A percentile compares a stretch with the other conserved stretches of the same genome.
Evolutionary conservation across 2,888 invertebrate species (phyloP).

Genomic region (Pyralis farinalis): DNA sequence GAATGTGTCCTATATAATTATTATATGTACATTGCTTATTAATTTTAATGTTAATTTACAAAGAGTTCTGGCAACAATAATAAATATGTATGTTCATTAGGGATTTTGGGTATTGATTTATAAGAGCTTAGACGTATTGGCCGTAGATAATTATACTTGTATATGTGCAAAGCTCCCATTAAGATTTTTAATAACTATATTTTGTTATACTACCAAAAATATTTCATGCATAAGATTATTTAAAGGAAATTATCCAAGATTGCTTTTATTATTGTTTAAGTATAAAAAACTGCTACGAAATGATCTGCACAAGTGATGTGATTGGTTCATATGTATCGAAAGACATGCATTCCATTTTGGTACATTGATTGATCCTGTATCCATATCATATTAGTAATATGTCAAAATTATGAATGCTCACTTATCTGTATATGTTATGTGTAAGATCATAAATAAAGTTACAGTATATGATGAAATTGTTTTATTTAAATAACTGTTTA

Average conservation of each 20-base stretch:
- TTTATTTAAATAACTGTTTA: too few relatives aligned
- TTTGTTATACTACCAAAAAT: constrained; percentile 57
- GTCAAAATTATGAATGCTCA: constrained; percentile 74
- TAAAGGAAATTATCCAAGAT: constrained; percentile 62
- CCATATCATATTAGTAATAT: constrained; percentile 65
- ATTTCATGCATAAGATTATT: constrained; percentile 48
- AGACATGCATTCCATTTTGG: constrained; percentile 71
- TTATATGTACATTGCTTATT: constrained; percentile 75
- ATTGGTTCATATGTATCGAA: constrained; percentile 46
- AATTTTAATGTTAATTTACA: constrained; percentile 65
- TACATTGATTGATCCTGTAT: constrained; percentile 56
- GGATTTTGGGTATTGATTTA: constrained; percentile 61
- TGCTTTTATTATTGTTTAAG: constrained; percentile 66
- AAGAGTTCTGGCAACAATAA: constrained; percentile 57
- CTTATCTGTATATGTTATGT: constrained; percentile 67
- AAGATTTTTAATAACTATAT: constrained; percentile 32
- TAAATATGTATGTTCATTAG: constrained; percentile 49
- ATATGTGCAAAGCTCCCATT: constrained; percentile 48
- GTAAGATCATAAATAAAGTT: constrained; percentile 78
- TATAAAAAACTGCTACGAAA: constrained; percentile 52
- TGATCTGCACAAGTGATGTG: constrained; percentile 71
- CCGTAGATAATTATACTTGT: constrained; percentile 42
- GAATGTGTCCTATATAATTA: constrained; percentile 53
- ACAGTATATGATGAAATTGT: constrained; percentile 37
- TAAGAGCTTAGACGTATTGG: constrained; percentile 59